Evolutionary conservation across 2,113 vertebrate species (phyloP), one percentile per base, ranked within the genome.

Genomic region (Xerus inauris): DNA sequence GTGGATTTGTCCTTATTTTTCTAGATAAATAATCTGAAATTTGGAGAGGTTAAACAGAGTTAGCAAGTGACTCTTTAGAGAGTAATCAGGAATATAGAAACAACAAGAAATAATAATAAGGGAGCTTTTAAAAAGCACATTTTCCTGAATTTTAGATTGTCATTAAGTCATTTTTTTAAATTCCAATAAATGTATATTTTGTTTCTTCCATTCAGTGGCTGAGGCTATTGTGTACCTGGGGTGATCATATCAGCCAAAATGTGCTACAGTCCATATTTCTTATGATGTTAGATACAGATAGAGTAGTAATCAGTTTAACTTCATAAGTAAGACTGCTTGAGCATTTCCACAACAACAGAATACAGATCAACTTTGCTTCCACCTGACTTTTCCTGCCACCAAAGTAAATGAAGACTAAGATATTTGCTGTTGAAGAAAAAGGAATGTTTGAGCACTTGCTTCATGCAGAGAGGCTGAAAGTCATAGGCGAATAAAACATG

Each of bases 391-490:
- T 87, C 65, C 79, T 90, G 59, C 62, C 59, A 65, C 64, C 35
- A 77, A 69, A 94, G 49, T 89, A 92, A 93, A 62, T 82, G 69
- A 89, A 90, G 51, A 92, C 92, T 57, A 90, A 89, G 51, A 47
- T 16, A 22, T 35, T 69, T 94, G 35, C 57, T 79, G 8, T 38
- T 65, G 47, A 67, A 24, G 42, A 75, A 94, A 77, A 77, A n/a
- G 67, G 32, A n/a, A 7, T 88, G 22, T 82, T 72, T 54, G 79
- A 54, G 45, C 47, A 17, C 13, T 54, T 76, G 32, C 72, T 45
- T 89, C 71, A 84, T 5, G 10, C 45, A 79, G 51, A 76, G 8
- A 95, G 5, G 13, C 30, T 75, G 54, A 57, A 62, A 71, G 24
- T 22, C 83, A 42, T 10, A 38, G 0, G 54, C 35, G 57, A 77